Evolutionary conservation across 2,113 vertebrate genomes (phyloP).

Genomic region (Caracal caracal): DNA sequence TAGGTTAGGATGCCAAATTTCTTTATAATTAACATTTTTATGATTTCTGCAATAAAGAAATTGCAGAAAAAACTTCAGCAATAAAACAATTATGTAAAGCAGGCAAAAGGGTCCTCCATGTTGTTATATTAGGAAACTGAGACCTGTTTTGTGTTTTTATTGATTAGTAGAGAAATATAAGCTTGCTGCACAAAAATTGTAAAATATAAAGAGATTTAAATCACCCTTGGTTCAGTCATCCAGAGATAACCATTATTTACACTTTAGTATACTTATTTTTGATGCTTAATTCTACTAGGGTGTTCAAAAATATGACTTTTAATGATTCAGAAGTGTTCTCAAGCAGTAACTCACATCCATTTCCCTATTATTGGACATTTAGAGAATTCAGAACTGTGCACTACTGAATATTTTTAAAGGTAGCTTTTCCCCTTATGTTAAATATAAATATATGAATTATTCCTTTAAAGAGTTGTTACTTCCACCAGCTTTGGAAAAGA

Average conservation of each 20-base stretch:
- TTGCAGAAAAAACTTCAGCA: too few species aligned
- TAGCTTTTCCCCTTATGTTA: slow-evolving; percentile 27
- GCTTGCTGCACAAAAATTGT: slow-evolving; percentile 13
- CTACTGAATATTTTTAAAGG: slow-evolving; percentile 8
- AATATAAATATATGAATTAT: not conserved
- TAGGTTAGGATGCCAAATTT: not conserved
- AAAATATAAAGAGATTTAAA: slow-evolving; percentile 43
- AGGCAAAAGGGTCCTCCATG: not conserved
- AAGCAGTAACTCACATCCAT: not conserved
- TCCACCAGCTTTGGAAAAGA: not conserved
- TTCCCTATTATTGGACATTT: slow-evolving; percentile 2
- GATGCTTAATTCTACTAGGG: not conserved
- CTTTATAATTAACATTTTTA: slow-evolving; percentile 36
- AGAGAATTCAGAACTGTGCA: not conserved
- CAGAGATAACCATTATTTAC: slow-evolving; percentile 19
- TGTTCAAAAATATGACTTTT: slow-evolving; percentile 34
- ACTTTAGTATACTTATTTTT: slow-evolving; percentile 27
- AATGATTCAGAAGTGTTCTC: not conserved
- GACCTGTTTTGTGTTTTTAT: not conserved
- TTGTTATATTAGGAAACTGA: slow-evolving; percentile 22
- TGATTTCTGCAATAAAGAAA: not conserved
- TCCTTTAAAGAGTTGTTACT: not conserved
- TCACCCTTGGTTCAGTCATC: not conserved
- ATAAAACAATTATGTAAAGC: not conserved
- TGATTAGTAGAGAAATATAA: slow-evolving; percentile 29